Conservation (phyloP, 2,113 vertebrate species). For the Tachysurus vachellii region DNA sequence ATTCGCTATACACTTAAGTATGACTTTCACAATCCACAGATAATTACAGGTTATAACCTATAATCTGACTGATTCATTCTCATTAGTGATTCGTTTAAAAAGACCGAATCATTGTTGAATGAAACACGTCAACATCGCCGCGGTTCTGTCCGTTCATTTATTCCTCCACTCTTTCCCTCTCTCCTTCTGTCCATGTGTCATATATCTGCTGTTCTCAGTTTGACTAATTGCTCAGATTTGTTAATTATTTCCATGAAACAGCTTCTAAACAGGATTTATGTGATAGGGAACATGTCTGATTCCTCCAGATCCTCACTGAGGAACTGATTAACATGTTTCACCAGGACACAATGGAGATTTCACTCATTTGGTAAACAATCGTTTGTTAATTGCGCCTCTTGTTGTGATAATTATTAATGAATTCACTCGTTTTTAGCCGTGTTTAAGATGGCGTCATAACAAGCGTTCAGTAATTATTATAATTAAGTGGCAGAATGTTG, state of each 20-base stretch:
- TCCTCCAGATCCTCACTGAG: background rate
- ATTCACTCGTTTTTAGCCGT: background rate
- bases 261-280: background rate
- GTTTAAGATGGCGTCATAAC: background rate
- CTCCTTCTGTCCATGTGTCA: background rate
- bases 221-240: background rate
- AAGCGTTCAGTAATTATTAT: background rate
- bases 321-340: background rate
- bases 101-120: background rate
- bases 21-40: background rate
- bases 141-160: background rate
- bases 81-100: background rate
- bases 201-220: background rate
- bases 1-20: background rate
- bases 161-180: background rate
- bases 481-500: background rate
- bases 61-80: background rate
- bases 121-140: background rate
- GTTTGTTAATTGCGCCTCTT: background rate
- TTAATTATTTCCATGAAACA: background rate
- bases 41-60: background rate
- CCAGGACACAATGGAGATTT: background rate
- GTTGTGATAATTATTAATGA: background rate
- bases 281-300: background rate
- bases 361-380: background rate